These are phyloP conservation scores for Tragelaphus strepsiceros DNA, from an alignment of 2,113 vertebrate genomes.

Conservation along the genomic window DNA sequence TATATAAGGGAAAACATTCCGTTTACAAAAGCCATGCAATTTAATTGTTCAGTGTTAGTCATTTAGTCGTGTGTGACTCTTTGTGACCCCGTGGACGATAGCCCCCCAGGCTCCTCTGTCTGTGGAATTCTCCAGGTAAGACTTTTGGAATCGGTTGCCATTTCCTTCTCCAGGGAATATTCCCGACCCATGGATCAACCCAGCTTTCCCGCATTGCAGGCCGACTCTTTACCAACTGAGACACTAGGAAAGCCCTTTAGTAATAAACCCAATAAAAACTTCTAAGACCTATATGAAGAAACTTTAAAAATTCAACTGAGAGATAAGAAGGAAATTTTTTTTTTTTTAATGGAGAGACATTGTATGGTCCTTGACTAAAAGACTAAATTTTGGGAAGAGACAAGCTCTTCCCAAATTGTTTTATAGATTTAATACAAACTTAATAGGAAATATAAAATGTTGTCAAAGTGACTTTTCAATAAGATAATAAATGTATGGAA, in stretches of 20 bases:
- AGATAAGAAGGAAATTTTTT: neutral
- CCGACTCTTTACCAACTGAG: neutral
- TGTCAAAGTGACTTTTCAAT: neutral
- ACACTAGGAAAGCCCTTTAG: neutral
- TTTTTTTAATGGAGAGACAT: neutral
- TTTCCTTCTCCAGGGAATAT: neutral
- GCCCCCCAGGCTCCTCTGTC: neutral
- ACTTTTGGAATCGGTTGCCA: neutral
- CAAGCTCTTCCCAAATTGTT: neutral
- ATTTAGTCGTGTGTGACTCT: neutral
- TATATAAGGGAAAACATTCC: neutral
- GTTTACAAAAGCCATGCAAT: neutral
- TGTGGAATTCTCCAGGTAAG: neutral
- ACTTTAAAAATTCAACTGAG: neutral
- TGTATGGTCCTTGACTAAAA: neutral
- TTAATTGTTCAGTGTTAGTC: neutral
- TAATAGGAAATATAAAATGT: neutral
- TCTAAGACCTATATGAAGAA: neutral
- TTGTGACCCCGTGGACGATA: neutral
- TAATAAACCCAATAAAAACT: neutral
- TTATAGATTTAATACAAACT: neutral
- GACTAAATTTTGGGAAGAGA: neutral
- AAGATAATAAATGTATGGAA: neutral
- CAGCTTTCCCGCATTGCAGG: neutral
- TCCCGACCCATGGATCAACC: neutral